These are phyloP conservation scores for Formicarius rufipectus DNA, from an alignment of 2,113 vertebrate species.

Conservation along the genomic window DNA sequence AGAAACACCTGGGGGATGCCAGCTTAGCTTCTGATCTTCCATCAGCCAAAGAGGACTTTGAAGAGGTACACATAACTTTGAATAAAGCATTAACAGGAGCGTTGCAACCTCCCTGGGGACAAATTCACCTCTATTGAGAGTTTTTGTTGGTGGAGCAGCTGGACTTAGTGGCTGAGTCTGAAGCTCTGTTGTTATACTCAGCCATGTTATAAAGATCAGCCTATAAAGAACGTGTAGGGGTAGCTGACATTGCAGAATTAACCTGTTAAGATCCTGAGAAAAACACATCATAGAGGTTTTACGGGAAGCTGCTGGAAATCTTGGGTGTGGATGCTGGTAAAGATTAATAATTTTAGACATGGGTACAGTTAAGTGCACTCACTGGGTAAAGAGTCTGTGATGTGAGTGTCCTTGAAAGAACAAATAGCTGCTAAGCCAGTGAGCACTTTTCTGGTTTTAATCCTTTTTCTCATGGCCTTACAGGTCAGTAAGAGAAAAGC, in stretches of 20 bases:
- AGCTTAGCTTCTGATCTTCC: constrained; percentile 89
- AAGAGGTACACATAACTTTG: constrained; percentile 80
- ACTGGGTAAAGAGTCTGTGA: background rate
- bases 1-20: constrained; percentile 87
- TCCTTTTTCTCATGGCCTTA: background rate
- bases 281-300: background rate
- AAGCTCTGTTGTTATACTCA: background rate
- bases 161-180: fast-evolving
- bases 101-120: fast-evolving
- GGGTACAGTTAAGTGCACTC: background rate
- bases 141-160: background rate
- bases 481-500: background rate
- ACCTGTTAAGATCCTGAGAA: background rate
- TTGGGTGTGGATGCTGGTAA: background rate
- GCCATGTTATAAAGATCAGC: fast-evolving
- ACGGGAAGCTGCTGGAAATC: background rate
- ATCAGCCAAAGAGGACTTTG: constrained; percentile 94
- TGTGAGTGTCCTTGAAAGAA: background rate
- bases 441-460: background rate
- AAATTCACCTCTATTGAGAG: background rate
- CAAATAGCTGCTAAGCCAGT: background rate
- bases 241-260: background rate
- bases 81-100: background rate
- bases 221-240: background rate
- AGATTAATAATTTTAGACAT: background rate